Evolutionary conservation across 1,140 invertebrate species (phyloP).

Genomic region (Charaxes varanes): DNA sequence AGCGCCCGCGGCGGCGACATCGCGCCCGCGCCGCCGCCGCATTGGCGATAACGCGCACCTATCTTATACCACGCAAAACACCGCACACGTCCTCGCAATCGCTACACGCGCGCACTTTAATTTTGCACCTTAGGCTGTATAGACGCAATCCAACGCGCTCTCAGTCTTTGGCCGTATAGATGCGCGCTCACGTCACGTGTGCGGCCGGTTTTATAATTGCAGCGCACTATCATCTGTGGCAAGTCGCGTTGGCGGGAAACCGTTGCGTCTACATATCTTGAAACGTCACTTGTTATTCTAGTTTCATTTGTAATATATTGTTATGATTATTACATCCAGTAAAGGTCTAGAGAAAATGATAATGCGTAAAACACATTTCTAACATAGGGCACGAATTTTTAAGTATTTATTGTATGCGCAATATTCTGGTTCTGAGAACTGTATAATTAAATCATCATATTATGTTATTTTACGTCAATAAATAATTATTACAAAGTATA

Average conservation of each 20-base stretch:
- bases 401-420: too few species aligned
- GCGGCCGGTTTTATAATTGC: neutral
- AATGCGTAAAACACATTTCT: too few species aligned
- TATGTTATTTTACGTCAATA: too few species aligned
- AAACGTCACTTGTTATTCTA: constrained; percentile 11
- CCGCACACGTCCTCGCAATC: constrained; percentile 12
- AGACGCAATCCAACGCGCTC: too few species aligned
- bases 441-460: too few species aligned
- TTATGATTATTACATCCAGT: too few species aligned
- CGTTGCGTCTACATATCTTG: constrained; percentile 8
- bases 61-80: constrained; percentile 41
- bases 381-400: too few species aligned
- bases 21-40: constrained; percentile 55
- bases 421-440: too few species aligned
- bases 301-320: too few species aligned
- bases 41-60: constrained; percentile 58
- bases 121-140: constrained; percentile 5
- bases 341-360: too few species aligned
- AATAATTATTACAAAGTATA: too few species aligned
- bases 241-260: constrained; percentile 18
- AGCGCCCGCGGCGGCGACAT: constrained; percentile 70
- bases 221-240: neutral
- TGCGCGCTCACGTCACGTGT: neutral
- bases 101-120: constrained; percentile 1
- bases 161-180: too few species aligned